Evolutionary conservation across 2,888 invertebrate genomes (phyloP).

Genomic region (Leptopilina drosophilae): DNA sequence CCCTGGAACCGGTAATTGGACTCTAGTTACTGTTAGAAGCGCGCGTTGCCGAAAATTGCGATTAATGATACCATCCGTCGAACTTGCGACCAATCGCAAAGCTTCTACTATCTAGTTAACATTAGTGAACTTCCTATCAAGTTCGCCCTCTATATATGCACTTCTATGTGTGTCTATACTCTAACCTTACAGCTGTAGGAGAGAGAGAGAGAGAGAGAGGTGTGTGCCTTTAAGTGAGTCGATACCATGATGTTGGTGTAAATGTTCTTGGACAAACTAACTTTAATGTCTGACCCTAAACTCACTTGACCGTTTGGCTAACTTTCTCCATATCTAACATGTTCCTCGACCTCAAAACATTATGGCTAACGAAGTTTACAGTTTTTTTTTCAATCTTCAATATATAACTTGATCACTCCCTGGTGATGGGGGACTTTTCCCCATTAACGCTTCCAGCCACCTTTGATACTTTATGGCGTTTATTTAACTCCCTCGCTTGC

Average conservation of each 20-base stretch:
- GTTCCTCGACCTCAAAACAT: conserved; percentile 19
- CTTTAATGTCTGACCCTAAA: conserved; percentile 32
- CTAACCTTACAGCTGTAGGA: neutral
- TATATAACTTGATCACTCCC: neutral
- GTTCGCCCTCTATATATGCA: neutral
- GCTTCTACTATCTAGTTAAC: conserved; percentile 15
- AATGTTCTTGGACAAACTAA: conserved; percentile 35
- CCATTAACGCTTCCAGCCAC: neutral
- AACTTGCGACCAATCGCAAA: conserved; percentile 25
- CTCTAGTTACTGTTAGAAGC: conserved; percentile 7
- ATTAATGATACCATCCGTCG: conserved; percentile 34
- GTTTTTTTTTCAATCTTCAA: neutral
- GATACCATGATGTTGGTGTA: conserved; percentile 36
- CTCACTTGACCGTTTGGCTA: conserved; percentile 34
- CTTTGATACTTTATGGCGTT: no score
- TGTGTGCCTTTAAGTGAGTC: conserved; percentile 6
- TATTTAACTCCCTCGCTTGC: no score
- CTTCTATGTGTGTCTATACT: conserved; percentile 13
- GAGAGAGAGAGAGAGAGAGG: no score
- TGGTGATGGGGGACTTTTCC: neutral
- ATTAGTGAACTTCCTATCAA: conserved; percentile 29
- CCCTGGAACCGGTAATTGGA: conserved; percentile 38
- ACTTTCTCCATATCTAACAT: conserved; percentile 20
- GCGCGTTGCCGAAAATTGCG: conserved; percentile 38
- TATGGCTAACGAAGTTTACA: neutral